Evolutionary conservation across 2,113 vertebrate species (phyloP).

Genomic region (Cariama cristata): DNA sequence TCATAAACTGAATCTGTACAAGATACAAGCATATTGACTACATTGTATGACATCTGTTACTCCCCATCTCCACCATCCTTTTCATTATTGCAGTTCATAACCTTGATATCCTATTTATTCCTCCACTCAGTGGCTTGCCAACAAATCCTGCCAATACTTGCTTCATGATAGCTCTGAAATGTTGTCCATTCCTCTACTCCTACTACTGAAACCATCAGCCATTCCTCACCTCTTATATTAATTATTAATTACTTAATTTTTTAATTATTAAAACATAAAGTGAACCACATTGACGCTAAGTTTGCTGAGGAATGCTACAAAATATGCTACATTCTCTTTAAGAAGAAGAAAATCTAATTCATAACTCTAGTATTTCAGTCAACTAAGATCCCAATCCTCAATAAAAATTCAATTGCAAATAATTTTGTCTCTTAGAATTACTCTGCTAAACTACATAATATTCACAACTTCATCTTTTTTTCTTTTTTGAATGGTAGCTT

Average conservation of each 20-base stretch:
- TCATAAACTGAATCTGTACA: not conserved
- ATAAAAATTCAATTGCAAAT: not conserved
- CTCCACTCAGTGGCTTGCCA: not conserved
- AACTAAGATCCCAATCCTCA: not conserved
- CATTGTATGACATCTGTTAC: not conserved
- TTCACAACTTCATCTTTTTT: not conserved
- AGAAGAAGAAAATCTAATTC: not conserved
- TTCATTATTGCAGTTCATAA: not conserved
- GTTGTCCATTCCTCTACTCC: not conserved
- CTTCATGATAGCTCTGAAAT: not conserved
- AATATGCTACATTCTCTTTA: not conserved
- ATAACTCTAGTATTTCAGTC: not conserved
- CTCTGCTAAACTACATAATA: not conserved
- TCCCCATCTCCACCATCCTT: not conserved
- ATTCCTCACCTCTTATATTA: not conserved
- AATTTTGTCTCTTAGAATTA: not conserved
- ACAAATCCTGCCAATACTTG: not conserved
- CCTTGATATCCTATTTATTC: not conserved
- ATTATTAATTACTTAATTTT: not conserved
- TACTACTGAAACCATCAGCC: not conserved
- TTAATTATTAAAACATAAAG: not conserved
- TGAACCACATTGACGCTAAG: not conserved
- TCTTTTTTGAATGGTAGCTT: not conserved
- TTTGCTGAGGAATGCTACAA: not conserved
- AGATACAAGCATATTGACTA: not conserved